Percentiles rank a stretch among this genome's conserved stretches.
Conservation (phyloP, 2,797 vertebrate species). For the Arctocebus calabarensis region DNA sequence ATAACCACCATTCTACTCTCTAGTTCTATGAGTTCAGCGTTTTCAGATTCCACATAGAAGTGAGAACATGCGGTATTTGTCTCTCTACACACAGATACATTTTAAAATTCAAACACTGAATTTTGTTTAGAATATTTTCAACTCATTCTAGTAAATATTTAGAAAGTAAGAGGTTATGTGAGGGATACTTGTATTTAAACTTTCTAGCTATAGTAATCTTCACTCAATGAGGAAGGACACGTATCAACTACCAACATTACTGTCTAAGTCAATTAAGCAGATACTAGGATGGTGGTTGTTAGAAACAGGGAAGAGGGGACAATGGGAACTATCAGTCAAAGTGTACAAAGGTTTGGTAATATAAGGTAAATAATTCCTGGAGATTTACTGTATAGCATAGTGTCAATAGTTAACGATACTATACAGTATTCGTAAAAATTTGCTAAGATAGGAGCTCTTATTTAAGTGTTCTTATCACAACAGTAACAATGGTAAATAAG, state of each 20-base stretch:
- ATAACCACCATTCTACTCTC: not conserved
- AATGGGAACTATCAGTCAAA: not conserved
- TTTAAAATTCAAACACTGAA: not conserved
- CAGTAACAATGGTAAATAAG: not conserved
- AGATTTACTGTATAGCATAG: not conserved
- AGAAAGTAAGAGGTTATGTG: not conserved
- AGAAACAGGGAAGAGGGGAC: not conserved
- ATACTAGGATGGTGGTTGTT: not conserved
- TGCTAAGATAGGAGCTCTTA: not conserved
- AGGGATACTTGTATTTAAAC: not conserved
- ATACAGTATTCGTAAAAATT: not conserved
- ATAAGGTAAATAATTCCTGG: not conserved
- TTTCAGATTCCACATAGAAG: not conserved
- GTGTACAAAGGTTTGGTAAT: not conserved
- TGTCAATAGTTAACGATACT: not conserved
- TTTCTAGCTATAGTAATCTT: not conserved
- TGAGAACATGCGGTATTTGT: not conserved
- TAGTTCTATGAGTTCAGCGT: not conserved
- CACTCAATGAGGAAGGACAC: not conserved
- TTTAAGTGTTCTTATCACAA: not conserved
- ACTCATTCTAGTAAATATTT: conserved; percentile 36
- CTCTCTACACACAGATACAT: not conserved
- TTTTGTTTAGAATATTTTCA: not conserved
- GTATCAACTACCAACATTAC: conserved; percentile 6
- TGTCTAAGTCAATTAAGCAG: not conserved